Evolutionary conservation across 2,888 invertebrate genomes (phyloP).

Genomic region (Zootermopsis nevadensis): DNA sequence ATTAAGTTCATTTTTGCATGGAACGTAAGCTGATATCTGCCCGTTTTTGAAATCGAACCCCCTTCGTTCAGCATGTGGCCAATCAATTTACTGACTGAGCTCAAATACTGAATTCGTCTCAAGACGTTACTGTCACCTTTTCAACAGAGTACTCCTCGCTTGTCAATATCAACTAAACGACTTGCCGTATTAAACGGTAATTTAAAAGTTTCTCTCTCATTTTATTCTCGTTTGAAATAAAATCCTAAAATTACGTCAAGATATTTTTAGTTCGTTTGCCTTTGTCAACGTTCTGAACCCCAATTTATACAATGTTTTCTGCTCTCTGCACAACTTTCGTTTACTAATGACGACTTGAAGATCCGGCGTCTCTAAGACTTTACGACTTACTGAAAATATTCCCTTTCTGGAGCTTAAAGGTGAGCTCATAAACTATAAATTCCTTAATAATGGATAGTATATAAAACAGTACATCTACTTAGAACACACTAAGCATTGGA

Average conservation of each 20-base stretch:
- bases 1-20: too few relatives aligned
- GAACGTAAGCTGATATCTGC: too few relatives aligned
- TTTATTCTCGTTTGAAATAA: not conserved
- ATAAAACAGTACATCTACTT: not conserved
- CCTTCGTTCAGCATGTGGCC: too few relatives aligned
- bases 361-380: not conserved
- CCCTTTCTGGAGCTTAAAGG: not conserved
- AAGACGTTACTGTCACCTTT: too few relatives aligned
- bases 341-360: not conserved
- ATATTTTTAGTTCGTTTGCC: not conserved
- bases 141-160: too few relatives aligned
- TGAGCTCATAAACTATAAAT: not conserved
- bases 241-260: not conserved
- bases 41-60: too few relatives aligned
- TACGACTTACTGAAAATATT: not conserved
- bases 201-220: not conserved
- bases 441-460: not conserved
- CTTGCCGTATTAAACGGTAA: not conserved
- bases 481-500: not conserved
- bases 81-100: too few relatives aligned
- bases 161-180: not conserved
- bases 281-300: not conserved
- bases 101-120: too few relatives aligned
- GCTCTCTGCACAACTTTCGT: not conserved
- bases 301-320: constrained; percentile 12